Evolutionary conservation across 2,888 invertebrate genomes (phyloP).

Genomic region (Pseudococcus longispinus): DNA sequence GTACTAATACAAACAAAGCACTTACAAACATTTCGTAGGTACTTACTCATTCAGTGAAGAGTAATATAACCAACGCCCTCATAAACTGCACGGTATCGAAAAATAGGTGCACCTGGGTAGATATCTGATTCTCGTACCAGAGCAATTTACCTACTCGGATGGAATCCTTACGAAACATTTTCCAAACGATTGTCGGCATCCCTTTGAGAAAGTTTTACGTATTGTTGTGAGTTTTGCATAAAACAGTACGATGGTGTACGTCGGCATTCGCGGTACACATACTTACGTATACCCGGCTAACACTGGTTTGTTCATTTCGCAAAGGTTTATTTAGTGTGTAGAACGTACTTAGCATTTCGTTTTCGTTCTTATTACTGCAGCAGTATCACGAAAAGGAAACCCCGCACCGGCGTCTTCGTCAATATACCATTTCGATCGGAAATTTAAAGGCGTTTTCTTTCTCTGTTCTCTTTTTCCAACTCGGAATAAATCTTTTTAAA

Average conservation of each 20-base stretch:
- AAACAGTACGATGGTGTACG: background rate
- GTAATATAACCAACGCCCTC: background rate
- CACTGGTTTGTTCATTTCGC: background rate
- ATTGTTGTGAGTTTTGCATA: background rate
- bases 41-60: too few relatives aligned
- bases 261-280: background rate
- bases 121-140: background rate
- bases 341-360: conserved; percentile 4
- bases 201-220: conserved; percentile 1
- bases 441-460: background rate
- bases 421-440: background rate
- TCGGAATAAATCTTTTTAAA: background rate
- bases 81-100: background rate
- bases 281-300: background rate
- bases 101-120: background rate
- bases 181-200: background rate
- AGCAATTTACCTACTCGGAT: background rate
- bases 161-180: background rate
- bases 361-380: background rate
- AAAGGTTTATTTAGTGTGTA: background rate
- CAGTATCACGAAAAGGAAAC: background rate
- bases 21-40: too few relatives aligned
- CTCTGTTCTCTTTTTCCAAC: background rate
- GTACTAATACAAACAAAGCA: background rate
- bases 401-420: background rate